phyloP scores from a whole-genome alignment of 2,797 vertebrate species.

The Lateolabrax maculatus region DNA sequence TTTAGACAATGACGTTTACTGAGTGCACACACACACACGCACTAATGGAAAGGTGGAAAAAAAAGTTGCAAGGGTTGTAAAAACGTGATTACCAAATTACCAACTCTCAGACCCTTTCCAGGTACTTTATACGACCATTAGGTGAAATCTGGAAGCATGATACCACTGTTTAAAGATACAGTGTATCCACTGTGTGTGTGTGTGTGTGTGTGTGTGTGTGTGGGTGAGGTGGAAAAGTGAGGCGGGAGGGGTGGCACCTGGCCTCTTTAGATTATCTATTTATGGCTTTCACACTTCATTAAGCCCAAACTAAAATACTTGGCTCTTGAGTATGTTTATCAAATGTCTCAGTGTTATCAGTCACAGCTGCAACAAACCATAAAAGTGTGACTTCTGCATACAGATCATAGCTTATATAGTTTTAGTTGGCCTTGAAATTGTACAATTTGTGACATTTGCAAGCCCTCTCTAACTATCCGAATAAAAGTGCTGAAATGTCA shows the following conservation, averaged over 20 bases:
- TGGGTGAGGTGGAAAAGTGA: slow-evolving; percentile 43
- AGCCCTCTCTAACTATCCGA: slow-evolving; percentile 21
- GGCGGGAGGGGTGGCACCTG: slow-evolving; percentile 62
- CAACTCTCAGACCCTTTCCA: slow-evolving; percentile 43
- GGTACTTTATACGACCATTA: slow-evolving; percentile 39
- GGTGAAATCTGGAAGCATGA: slow-evolving; percentile 39
- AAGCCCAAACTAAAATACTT: slow-evolving; percentile 74
- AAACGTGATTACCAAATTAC: slow-evolving; percentile 57
- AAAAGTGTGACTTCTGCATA: slow-evolving; percentile 56
- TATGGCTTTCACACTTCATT: slow-evolving; percentile 83
- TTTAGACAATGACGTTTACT: slow-evolving; percentile 31
- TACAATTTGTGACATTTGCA: slow-evolving; percentile 38
- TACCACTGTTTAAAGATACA: slow-evolving; percentile 49
- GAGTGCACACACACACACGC: slow-evolving; percentile 28
- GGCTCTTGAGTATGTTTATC: slow-evolving; percentile 80
- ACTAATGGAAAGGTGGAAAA: slow-evolving; percentile 33
- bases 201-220: slow-evolving; percentile 28
- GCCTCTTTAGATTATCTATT: slow-evolving; percentile 82
- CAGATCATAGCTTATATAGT: slow-evolving; percentile 30
- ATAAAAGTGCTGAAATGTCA: slow-evolving; percentile 51
- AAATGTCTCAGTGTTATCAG: slow-evolving; percentile 75
- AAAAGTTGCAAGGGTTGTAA: slow-evolving; percentile 40
- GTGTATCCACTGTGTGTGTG: slow-evolving; percentile 27
- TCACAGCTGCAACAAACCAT: slow-evolving; percentile 65
- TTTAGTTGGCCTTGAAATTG: slow-evolving; percentile 57